Percentiles rank a stretch among this genome's conserved stretches.
Evolutionary conservation across 2,113 vertebrate species (phyloP).

Genomic region (Pygoscelis antarcticus): DNA sequence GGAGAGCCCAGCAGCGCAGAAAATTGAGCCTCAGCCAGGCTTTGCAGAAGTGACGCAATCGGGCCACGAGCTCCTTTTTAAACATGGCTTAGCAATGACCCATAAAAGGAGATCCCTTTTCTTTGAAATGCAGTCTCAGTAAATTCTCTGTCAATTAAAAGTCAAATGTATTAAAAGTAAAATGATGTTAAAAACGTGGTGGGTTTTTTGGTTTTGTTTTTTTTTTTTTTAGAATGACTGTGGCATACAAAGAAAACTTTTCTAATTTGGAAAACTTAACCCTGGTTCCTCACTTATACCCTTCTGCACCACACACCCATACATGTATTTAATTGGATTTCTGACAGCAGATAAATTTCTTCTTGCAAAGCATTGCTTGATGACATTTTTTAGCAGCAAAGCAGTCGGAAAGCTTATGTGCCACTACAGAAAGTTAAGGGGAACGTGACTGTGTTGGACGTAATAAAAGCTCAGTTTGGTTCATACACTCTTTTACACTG

Average conservation of each 20-base stretch:
- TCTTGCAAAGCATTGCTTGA: neutral
- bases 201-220: neutral
- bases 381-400: neutral
- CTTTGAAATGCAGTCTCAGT: neutral
- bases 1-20: neutral
- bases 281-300: neutral
- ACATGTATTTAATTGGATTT: constrained; percentile 18
- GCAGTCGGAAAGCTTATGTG: constrained; percentile 32
- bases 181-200: neutral
- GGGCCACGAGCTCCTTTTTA: neutral
- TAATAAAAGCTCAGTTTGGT: constrained; percentile 70
- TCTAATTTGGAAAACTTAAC: constrained; percentile 26
- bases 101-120: neutral
- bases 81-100: neutral
- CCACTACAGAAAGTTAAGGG: neutral
- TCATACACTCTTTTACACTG: constrained; percentile 64
- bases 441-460: constrained; percentile 7
- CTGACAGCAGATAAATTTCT: constrained; percentile 29
- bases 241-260: neutral
- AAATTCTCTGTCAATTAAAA: neutral
- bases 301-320: neutral
- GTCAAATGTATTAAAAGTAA: neutral
- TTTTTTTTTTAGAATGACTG: neutral
- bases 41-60: neutral
- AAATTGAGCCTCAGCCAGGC: neutral